Evolutionary conservation across 2,888 invertebrate genomes (phyloP).

Genomic region (Brachynemurus nebulosus): DNA sequence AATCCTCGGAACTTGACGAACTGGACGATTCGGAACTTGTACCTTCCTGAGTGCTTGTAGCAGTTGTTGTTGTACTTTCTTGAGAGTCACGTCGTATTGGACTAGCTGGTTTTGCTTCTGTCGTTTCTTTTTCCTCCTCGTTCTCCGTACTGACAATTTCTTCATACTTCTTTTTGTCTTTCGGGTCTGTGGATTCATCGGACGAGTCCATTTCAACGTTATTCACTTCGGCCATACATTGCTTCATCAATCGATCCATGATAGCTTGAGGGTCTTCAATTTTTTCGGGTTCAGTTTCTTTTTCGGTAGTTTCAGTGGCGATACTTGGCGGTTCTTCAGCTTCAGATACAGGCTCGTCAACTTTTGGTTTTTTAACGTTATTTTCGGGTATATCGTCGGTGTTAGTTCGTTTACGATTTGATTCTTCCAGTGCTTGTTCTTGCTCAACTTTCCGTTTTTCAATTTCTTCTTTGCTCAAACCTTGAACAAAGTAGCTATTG

Average conservation of each 20-base stretch:
- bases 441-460: constrained; percentile 11
- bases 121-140: background rate
- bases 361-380: background rate
- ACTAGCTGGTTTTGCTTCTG: background rate
- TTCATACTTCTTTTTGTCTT: background rate
- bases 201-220: no score
- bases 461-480: constrained; percentile 11
- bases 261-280: constrained; percentile 29
- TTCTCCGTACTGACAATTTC: background rate
- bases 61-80: constrained; percentile 30
- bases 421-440: background rate
- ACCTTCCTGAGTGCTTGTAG: constrained; percentile 16
- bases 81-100: constrained; percentile 27
- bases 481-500: constrained; percentile 9
- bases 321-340: constrained; percentile 21
- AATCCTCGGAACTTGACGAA: constrained; percentile 41
- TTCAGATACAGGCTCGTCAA: background rate
- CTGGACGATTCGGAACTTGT: constrained; percentile 26
- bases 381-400: background rate
- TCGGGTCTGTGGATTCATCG: background rate
- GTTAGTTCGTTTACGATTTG: constrained; percentile 4
- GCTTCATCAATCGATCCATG: constrained; percentile 35
- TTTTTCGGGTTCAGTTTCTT: constrained; percentile 24
- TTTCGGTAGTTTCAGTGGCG: background rate
- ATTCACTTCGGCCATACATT: constrained; percentile 30